Evolutionary conservation across 2,113 vertebrate species (phyloP).

Genomic region (Equus quagga): DNA sequence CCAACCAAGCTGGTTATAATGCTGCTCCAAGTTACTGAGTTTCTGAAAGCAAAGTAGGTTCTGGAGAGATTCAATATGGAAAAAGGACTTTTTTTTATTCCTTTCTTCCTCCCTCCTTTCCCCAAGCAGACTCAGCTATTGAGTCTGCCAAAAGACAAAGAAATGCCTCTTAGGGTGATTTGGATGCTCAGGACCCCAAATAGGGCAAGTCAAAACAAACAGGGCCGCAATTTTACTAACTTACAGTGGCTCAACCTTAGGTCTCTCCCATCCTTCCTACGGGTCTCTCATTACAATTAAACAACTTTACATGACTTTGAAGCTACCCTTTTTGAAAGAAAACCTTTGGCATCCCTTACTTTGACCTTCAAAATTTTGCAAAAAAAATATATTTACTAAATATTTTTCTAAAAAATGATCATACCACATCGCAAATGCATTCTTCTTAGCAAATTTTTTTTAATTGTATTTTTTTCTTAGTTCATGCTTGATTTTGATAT

Average conservation of each 20-base stretch:
- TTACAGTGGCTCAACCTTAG: not conserved
- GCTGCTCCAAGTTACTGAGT: not conserved
- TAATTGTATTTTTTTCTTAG: not conserved
- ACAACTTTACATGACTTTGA: not conserved
- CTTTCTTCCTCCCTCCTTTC: not conserved
- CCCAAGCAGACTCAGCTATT: not conserved
- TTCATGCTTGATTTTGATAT: slow-evolving; percentile 41
- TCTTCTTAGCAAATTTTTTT: not conserved
- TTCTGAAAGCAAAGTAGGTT: not conserved
- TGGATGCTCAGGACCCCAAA: not conserved
- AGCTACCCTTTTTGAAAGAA: not conserved
- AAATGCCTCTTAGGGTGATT: not conserved
- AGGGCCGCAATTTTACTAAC: not conserved
- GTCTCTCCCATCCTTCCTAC: not conserved
- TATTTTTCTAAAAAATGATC: not conserved
- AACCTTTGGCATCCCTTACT: not conserved
- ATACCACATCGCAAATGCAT: not conserved
- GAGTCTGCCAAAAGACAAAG: not conserved
- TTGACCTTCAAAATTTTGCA: not conserved
- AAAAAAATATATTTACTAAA: not conserved
- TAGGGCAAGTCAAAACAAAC: not conserved
- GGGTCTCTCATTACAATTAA: not conserved
- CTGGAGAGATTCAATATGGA: not conserved
- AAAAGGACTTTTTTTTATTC: not conserved
- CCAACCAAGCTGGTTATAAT: not conserved